phyloP scores from a whole-genome alignment of 2,888 invertebrate genomes.

The Leptarthrus brevirostris region DNA sequence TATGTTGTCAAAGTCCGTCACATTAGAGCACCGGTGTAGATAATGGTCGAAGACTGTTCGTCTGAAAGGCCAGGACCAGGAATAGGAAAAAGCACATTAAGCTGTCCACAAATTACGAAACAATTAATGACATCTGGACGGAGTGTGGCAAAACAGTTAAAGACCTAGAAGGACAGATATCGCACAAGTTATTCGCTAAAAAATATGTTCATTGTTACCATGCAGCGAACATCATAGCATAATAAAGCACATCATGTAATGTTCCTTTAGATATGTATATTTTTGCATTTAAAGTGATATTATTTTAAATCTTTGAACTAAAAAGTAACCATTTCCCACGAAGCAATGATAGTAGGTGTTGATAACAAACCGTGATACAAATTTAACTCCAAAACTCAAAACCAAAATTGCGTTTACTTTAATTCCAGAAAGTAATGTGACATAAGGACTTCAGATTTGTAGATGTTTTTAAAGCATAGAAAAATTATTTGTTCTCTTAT shows the following conservation, averaged over 20 bases:
- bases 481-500: too few relatives aligned
- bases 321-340: conserved; percentile 19
- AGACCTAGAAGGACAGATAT: conserved; percentile 6
- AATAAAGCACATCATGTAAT: not conserved
- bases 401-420: conserved; percentile 18
- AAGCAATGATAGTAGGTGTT: conserved; percentile 42
- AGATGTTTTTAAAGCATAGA: too few relatives aligned
- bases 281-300: conserved; percentile 20
- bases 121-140: conserved; percentile 50
- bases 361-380: conserved; percentile 9
- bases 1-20: conserved; percentile 37
- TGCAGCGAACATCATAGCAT: not conserved
- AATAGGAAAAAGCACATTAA: conserved; percentile 45
- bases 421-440: conserved; percentile 20
- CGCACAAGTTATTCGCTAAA: conserved; percentile 4
- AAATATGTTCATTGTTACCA: conserved; percentile 10
- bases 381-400: not conserved
- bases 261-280: conserved; percentile 21
- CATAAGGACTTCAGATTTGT: too few relatives aligned
- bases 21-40: conserved; percentile 45
- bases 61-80: not conserved
- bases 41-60: conserved; percentile 29
- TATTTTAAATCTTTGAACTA: too few relatives aligned
- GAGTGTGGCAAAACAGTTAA: not conserved
- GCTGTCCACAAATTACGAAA: conserved; percentile 50